Percentiles rank a stretch among this genome's conserved stretches.
Evolutionary conservation across 2,797 vertebrate species (phyloP).

Genomic region (Pangasius djambal): DNA sequence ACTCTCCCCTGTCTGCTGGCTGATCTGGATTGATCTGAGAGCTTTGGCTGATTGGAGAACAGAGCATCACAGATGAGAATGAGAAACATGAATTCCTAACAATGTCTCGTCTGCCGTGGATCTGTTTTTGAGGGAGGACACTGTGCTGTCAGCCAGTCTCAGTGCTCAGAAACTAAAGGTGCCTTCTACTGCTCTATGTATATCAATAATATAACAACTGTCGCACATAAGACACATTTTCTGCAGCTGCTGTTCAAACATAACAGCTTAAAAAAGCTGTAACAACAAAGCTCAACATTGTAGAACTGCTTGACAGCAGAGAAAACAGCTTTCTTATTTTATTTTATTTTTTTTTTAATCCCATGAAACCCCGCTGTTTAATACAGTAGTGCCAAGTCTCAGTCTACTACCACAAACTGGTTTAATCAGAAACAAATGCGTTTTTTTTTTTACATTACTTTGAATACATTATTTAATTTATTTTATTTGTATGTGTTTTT

Average conservation of each 20-base stretch:
- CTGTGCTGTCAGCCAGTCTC: slow-evolving; percentile 27
- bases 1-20: slow-evolving; percentile 53
- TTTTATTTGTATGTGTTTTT: background rate
- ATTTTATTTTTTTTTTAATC: background rate
- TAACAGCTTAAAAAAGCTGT: background rate
- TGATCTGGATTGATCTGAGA: slow-evolving; percentile 62
- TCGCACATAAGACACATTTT: background rate
- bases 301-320: background rate
- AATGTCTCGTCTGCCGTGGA: slow-evolving; percentile 34
- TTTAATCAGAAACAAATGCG: background rate
- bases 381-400: background rate
- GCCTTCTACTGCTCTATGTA: slow-evolving; percentile 37
- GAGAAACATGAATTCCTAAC: slow-evolving; percentile 46
- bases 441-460: background rate
- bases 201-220: slow-evolving; percentile 36
- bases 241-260: background rate
- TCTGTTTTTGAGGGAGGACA: slow-evolving; percentile 15
- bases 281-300: slow-evolving; percentile 4
- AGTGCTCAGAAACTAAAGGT: slow-evolving; percentile 47
- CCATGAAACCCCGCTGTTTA: background rate
- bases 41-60: slow-evolving; percentile 59
- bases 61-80: slow-evolving; percentile 55
- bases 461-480: no score
- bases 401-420: background rate
- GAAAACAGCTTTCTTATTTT: slow-evolving; percentile 12